These are phyloP conservation scores for Wasmannia auropunctata DNA, from an alignment of 1,140 invertebrate species.

Conservation along the genomic window DNA sequence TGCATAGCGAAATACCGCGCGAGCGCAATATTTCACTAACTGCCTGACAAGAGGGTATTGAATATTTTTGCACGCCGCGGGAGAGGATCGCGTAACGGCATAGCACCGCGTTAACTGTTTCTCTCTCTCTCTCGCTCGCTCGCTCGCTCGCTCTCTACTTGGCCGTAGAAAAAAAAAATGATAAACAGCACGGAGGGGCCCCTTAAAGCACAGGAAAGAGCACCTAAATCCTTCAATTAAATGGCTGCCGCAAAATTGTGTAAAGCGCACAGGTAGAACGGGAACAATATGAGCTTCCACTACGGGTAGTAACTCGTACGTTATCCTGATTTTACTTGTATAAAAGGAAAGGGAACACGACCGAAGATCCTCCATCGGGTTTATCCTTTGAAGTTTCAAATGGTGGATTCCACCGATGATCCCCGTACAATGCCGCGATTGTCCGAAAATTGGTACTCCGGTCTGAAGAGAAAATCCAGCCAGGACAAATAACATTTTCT, in stretches of 20 bases:
- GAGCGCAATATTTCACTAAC: slow-evolving; percentile 44
- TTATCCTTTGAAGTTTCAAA: slow-evolving; percentile 23
- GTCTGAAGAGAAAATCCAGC: slow-evolving; percentile 22
- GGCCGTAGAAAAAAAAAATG: neutral
- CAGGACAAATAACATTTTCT: slow-evolving; percentile 32
- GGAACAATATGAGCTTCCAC: slow-evolving; percentile 42
- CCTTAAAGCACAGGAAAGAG: slow-evolving; percentile 24
- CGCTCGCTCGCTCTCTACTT: neutral
- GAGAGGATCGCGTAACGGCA: slow-evolving; percentile 34
- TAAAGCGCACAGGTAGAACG: slow-evolving; percentile 18
- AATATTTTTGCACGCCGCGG: slow-evolving; percentile 39
- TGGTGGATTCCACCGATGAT: neutral
- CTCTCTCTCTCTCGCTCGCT: neutral
- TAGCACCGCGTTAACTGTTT: neutral
- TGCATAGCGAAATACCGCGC: slow-evolving; percentile 37
- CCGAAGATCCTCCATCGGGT: neutral
- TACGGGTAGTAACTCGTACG: neutral
- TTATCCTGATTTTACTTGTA: slow-evolving; percentile 15
- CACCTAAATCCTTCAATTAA: slow-evolving; percentile 65
- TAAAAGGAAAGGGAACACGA: neutral
- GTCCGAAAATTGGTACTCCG: slow-evolving; percentile 32
- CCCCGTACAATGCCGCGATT: neutral
- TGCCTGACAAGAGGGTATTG: slow-evolving; percentile 42
- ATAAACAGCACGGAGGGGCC: slow-evolving; percentile 4
- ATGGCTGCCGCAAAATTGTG: slow-evolving; percentile 54